Conservation (phyloP, 2,797 vertebrate genomes). For the Galago senegalensis region DNA sequence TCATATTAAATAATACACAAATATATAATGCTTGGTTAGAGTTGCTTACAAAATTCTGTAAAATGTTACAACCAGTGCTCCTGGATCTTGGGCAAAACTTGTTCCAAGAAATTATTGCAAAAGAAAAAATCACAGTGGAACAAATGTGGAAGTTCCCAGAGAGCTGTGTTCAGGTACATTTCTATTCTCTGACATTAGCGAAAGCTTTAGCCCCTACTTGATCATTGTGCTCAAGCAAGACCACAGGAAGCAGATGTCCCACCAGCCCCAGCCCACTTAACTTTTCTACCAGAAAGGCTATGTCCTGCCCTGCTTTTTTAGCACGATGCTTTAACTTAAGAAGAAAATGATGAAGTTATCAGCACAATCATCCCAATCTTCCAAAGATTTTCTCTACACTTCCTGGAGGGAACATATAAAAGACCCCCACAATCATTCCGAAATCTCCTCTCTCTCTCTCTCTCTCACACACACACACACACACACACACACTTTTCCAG, state of each 20-base stretch:
- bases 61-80: neutral
- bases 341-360: neutral
- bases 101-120: slow-evolving; percentile 13
- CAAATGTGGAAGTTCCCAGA: neutral
- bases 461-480: neutral
- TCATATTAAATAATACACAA: neutral
- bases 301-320: neutral
- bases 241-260: neutral
- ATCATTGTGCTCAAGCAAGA: neutral
- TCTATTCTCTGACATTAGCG: neutral
- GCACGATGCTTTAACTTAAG: neutral
- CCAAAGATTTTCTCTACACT: neutral
- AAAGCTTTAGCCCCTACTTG: neutral
- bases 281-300: neutral
- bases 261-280: neutral
- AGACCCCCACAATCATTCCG: neutral
- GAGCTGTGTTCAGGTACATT: neutral
- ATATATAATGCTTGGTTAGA: slow-evolving; percentile 38
- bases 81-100: slow-evolving; percentile 29
- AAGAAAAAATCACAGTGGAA: neutral
- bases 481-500: neutral
- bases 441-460: neutral
- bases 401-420: neutral
- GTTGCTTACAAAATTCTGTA: slow-evolving; percentile 28
- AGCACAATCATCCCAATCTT: neutral